These are phyloP conservation scores for Babylonia areolata DNA, from an alignment of 1,140 invertebrate genomes.

Conservation along the genomic window DNA sequence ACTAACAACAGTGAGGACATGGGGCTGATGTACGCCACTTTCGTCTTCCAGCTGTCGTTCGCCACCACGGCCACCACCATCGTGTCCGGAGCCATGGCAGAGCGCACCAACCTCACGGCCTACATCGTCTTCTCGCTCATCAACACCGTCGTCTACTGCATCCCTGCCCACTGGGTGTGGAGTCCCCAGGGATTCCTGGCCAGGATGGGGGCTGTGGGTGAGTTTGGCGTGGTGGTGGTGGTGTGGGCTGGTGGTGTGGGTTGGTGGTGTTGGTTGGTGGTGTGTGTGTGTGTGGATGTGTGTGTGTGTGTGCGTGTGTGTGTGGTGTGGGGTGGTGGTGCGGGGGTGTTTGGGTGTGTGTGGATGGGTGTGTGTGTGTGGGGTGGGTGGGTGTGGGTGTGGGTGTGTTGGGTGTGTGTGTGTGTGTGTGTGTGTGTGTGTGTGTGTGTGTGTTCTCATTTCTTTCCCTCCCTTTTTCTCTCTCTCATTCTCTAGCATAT, in stretches of 20 bases:
- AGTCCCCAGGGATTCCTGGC: conserved; percentile 55
- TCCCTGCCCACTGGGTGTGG: conserved; percentile 92
- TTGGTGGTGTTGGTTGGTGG: background rate
- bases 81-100: conserved; percentile 80
- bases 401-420: background rate
- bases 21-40: conserved; percentile 64
- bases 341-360: background rate
- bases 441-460: background rate
- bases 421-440: background rate
- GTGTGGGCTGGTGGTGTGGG: background rate
- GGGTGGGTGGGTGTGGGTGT: background rate
- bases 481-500: too few relatives aligned
- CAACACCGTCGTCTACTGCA: conserved; percentile 87
- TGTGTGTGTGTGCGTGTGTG: conserved; percentile 7
- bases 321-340: background rate
- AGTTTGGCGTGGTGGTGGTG: background rate
- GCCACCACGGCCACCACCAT: conserved; percentile 72
- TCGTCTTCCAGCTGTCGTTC: conserved; percentile 71
- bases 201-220: conserved; percentile 58
- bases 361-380: background rate
- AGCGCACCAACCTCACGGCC: conserved; percentile 78
- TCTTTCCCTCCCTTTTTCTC: too few relatives aligned
- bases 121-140: conserved; percentile 79
- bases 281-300: background rate
- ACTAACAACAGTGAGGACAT: conserved; percentile 71